These are phyloP conservation scores for Drosophila hydei DNA, from an alignment of 1,140 invertebrate genomes.

Conservation along the genomic window DNA sequence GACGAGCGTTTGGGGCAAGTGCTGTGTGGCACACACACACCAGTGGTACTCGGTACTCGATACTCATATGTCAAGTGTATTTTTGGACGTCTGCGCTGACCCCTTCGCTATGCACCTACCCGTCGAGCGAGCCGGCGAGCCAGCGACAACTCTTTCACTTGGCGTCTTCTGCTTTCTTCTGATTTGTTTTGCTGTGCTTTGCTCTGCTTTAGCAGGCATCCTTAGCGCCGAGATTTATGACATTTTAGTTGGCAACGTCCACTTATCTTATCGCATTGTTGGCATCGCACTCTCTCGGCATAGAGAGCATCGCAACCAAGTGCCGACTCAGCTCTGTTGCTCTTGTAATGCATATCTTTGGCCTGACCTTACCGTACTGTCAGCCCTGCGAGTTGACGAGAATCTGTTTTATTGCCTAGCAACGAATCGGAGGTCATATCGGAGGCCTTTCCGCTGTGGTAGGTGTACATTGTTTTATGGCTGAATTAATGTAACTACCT, in stretches of 20 bases:
- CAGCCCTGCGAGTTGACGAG: conserved; percentile 28
- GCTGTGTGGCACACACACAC: conserved; percentile 31
- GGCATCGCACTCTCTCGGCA: conserved; percentile 59
- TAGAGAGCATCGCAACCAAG: conserved; percentile 13
- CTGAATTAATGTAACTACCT: conserved; percentile 64
- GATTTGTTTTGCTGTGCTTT: conserved; percentile 33
- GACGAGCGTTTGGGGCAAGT: conserved; percentile 1
- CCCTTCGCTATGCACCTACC: conserved; percentile 26
- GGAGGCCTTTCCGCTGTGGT: not conserved
- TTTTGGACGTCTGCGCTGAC: conserved; percentile 57
- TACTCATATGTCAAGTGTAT: conserved; percentile 73
- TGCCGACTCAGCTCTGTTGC: conserved; percentile 1
- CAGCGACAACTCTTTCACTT: conserved; percentile 75
- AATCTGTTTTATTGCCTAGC: conserved; percentile 36
- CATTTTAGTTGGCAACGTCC: conserved; percentile 81
- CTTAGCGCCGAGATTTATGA: conserved; percentile 83
- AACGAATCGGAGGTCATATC: conserved; percentile 17
- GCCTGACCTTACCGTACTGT: conserved; percentile 58
- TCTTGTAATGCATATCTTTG: conserved; percentile 62
- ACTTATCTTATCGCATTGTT: conserved; percentile 83
- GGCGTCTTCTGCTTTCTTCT: conserved; percentile 58
- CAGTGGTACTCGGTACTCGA: conserved; percentile 15
- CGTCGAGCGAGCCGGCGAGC: conserved; percentile 13
- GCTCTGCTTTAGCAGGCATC: conserved; percentile 58
- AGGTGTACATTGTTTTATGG: conserved; percentile 32